Evolutionary conservation across 1,140 invertebrate species (phyloP).

Genomic region (Drosophila willistoni): DNA sequence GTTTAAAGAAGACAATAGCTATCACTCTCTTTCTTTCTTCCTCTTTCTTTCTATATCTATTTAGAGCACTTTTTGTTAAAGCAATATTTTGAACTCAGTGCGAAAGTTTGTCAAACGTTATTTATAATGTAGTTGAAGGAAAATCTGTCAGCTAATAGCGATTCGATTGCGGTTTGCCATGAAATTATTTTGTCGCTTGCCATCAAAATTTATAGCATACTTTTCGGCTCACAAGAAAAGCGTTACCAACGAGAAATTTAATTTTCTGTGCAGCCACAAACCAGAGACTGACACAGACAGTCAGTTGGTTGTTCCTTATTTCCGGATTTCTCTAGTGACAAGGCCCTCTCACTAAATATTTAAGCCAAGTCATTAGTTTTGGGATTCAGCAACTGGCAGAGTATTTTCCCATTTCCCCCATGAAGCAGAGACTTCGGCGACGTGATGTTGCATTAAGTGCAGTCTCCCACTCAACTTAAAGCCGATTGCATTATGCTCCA

Average conservation of each 20-base stretch:
- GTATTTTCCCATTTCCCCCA: too few species aligned
- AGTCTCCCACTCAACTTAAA: slow-evolving; percentile 17
- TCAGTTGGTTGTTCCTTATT: slow-evolving; percentile 10
- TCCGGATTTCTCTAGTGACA: slow-evolving; percentile 2
- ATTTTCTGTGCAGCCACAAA: slow-evolving; percentile 37
- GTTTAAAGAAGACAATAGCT: slow-evolving; percentile 18
- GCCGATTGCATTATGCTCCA: slow-evolving; percentile 58
- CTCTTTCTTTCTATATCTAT: not conserved
- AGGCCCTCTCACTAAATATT: slow-evolving; percentile 43
- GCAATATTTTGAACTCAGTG: slow-evolving; percentile 11
- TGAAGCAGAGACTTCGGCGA: slow-evolving; percentile 14
- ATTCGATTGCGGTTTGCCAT: slow-evolving; percentile 51
- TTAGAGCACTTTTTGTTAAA: not conserved
- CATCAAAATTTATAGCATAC: slow-evolving; percentile 56
- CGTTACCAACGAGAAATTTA: slow-evolving; percentile 16
- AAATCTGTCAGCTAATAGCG: slow-evolving; percentile 40
- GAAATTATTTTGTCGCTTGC: slow-evolving; percentile 43
- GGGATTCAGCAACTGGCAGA: slow-evolving; percentile 9
- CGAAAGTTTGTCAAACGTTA: not conserved
- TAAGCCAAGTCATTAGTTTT: slow-evolving; percentile 66
- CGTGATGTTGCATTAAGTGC: slow-evolving; percentile 47
- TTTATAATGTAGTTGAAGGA: not conserved
- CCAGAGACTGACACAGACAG: not conserved
- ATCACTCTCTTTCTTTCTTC: too few species aligned
- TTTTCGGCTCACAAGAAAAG: slow-evolving; percentile 14